Evolutionary conservation across 2,113 vertebrate genomes (phyloP), one percentile per base, ranked within the genome.

Genomic region (Lagopus muta): DNA sequence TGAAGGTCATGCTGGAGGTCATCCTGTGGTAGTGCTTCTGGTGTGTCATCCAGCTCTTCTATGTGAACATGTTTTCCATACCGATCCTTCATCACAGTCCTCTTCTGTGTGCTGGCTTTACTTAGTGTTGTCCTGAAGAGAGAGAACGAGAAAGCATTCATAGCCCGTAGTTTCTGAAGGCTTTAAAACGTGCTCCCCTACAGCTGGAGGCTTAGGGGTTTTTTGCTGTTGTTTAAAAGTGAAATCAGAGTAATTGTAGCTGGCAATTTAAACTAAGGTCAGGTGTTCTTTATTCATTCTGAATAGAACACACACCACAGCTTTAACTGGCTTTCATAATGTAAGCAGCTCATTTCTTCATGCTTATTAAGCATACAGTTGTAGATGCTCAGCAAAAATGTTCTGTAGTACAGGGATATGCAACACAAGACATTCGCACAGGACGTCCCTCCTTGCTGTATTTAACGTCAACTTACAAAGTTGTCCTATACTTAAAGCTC

Each of bases 41-140:
- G 98, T 60, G 97, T 97, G 95, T 99, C 98, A 92, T 99, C 98
- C 98, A 99, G 97, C 78, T 97, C 98, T 97, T 99, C 99, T 96
- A 99, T 95, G 86, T 98, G 98, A 93, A 98, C 96, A 1, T 96
- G 98, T 96, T 98, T 99, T 95, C 98, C 98, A 30, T 94, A 98
- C 97, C 76, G 97, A 69, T 99, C 98, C 98, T 98, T 98, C 98
- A 99, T 98, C 98, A 99, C 98, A n/a, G 98, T 99, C 98, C 98
- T 99, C 98, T 98, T 99, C 98, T 98, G 98, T 22, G 98, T 98
- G 70, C 96, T 97, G 42, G 97, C 98, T 97, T 99, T 99, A 99
- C 52, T 98, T 98, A 99, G 98, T 36, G 90, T 98, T 92, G 98
- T 99, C 98, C 99, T 99, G 50, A 19, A 90, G 86, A 11, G 6